These are phyloP conservation scores for Megaptera novaeangliae DNA, from an alignment of 2,113 vertebrate species.

Conservation along the genomic window DNA sequence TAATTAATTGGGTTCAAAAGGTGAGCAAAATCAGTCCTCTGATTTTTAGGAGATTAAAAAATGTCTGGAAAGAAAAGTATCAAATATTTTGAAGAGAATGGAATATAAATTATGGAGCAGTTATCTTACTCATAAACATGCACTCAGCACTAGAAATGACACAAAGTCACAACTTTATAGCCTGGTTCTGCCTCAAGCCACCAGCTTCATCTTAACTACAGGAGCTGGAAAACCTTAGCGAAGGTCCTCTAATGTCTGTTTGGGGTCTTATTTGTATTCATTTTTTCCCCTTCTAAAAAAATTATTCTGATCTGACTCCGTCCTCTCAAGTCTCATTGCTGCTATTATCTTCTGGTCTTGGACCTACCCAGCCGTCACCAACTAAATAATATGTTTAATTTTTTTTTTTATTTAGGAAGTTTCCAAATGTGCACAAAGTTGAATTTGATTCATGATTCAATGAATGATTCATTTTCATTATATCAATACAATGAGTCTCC, in stretches of 20 bases:
- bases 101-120: neutral
- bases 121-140: neutral
- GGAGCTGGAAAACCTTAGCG: neutral
- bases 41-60: conserved; percentile 24
- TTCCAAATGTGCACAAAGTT: neutral
- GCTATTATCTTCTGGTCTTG: neutral
- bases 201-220: accelerated
- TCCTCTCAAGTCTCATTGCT: neutral
- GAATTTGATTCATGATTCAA: neutral
- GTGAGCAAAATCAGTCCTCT: neutral
- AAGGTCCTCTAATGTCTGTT: neutral
- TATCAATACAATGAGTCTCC: neutral
- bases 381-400: neutral
- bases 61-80: neutral
- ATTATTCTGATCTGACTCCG: neutral
- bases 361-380: neutral
- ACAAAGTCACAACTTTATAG: too few relatives aligned
- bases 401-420: neutral
- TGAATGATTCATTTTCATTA: neutral
- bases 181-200: neutral
- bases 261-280: neutral
- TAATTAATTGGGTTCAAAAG: conserved; percentile 8
- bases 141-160: neutral
- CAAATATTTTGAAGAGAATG: neutral
- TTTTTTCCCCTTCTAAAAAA: neutral